A percentile compares a stretch with the other conserved stretches of the same genome.
Evolutionary conservation across 1,140 invertebrate species (phyloP).

Genomic region (Colletes gigas): DNA sequence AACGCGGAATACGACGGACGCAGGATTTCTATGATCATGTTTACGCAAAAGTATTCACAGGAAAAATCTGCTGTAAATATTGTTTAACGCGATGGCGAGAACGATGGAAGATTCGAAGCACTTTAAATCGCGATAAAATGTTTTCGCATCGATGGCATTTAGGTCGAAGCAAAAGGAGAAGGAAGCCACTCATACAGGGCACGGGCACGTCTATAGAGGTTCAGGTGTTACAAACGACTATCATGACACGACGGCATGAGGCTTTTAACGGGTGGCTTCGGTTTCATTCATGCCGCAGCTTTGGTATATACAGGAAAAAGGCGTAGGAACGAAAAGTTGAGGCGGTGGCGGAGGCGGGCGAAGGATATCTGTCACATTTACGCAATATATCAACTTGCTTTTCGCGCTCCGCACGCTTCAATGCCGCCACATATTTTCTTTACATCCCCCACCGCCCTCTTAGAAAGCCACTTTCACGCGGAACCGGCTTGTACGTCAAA

Average conservation of each 20-base stretch:
- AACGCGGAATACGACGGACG: constrained; percentile 7
- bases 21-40: not conserved
- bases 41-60: not conserved
- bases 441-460: constrained; percentile 15
- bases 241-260: constrained; percentile 28
- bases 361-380: constrained; percentile 58
- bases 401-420: constrained; percentile 35
- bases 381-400: constrained; percentile 50
- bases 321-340: constrained; percentile 9
- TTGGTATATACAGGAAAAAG: constrained; percentile 1
- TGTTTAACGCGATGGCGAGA: not conserved
- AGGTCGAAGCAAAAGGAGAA: not conserved
- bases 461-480: constrained; percentile 26
- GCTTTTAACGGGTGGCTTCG: constrained; percentile 65
- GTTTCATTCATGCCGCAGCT: constrained; percentile 54
- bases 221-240: constrained; percentile 20
- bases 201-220: not conserved
- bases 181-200: not conserved
- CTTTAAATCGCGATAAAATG: constrained; percentile 3
- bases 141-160: not conserved
- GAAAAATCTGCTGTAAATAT: not conserved
- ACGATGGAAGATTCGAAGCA: not conserved
- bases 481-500: constrained; percentile 29
- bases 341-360: not conserved
- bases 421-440: constrained; percentile 52